Evolutionary conservation across 1,140 invertebrate genomes (phyloP).

Genomic region (Andricus grossulariae): DNA sequence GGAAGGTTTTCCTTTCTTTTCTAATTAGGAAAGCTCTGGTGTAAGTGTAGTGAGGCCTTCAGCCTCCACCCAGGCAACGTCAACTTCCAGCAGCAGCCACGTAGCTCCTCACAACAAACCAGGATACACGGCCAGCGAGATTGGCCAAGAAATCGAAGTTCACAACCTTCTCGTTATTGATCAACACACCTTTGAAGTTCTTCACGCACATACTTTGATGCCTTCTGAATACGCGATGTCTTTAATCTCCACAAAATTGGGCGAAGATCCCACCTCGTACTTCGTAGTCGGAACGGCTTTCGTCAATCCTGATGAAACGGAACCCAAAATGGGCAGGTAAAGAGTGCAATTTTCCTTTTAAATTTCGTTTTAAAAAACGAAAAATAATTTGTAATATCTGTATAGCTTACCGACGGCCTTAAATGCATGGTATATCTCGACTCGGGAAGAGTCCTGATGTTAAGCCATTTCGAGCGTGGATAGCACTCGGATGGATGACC

Average conservation of each 20-base stretch:
- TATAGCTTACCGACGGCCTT: too few relatives aligned
- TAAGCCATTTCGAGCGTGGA: too few relatives aligned
- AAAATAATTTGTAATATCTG: too few relatives aligned
- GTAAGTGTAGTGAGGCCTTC: constrained; percentile 83
- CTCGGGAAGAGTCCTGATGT: too few relatives aligned
- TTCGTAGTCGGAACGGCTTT: constrained; percentile 96
- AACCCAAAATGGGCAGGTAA: constrained; percentile 87
- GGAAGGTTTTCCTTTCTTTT: too few relatives aligned
- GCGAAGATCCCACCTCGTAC: constrained; percentile 94
- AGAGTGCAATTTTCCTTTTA: not conserved
- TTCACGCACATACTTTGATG: constrained; percentile 95
- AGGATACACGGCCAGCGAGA: constrained; percentile 77
- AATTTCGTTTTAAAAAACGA: not conserved
- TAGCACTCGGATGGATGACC: too few relatives aligned
- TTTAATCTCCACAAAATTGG: constrained; percentile 91
- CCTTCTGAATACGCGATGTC: constrained; percentile 92
- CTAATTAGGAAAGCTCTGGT: constrained; percentile 78
- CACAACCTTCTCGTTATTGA: constrained; percentile 95
- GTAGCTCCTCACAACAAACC: constrained; percentile 76
- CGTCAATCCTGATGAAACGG: constrained; percentile 95
- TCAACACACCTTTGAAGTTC: constrained; percentile 97
- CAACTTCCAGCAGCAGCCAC: constrained; percentile 64
- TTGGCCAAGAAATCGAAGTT: constrained; percentile 92
- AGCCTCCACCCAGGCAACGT: constrained; percentile 85
- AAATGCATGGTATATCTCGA: too few relatives aligned